Evolutionary conservation across 2,888 invertebrate species (phyloP), one percentile per base, ranked within the genome.

Genomic region (Pollenia labialis): DNA sequence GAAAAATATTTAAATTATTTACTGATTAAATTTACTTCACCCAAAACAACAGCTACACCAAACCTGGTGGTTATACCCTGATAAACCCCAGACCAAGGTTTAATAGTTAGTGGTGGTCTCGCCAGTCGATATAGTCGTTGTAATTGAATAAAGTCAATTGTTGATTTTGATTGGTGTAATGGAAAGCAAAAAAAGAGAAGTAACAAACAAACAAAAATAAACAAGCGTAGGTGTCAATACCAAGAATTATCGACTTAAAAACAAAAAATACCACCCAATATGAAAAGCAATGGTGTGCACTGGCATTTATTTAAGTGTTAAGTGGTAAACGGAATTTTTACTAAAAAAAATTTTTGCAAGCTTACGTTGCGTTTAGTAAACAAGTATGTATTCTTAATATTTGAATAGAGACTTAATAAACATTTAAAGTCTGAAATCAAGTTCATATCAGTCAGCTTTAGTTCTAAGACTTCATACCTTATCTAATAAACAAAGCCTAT

Each of bases 1-100:
- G 90, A 90, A 91, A 82, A 82, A 92, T 92, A 92, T 92, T 92
- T 91, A 92, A 92, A 92, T 92, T 91, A 92, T 92, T 92, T 90
- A 87, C 91, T 92, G 92, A 92, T 92, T 92, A 92, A 92, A 92
- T 90, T 90, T 89, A 90, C 86, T 75, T 75, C 48, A 74, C 32
- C 56, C 42, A 69, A 81, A 60, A 52, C 64, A 76, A 52, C 66
- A 81, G 46, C 79, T 72, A 58, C 82, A 79, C 69, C 74, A 80
- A 56, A 54, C 64, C 44, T 82, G 80, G 68, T 82, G 80, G 66
- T 72, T 74, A 40, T 75, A 58, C 81, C 69, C 87, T 81, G 84
- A 87, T 87, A 87, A 87, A 81, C 84, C 42, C n/a, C 40, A 16
- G 32, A 80, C 77, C 77, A 84, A 84, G 81, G 81, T 79, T 87